phyloP scores from a whole-genome alignment of 1,140 invertebrate species.

The Drosophila mayri region DNA sequence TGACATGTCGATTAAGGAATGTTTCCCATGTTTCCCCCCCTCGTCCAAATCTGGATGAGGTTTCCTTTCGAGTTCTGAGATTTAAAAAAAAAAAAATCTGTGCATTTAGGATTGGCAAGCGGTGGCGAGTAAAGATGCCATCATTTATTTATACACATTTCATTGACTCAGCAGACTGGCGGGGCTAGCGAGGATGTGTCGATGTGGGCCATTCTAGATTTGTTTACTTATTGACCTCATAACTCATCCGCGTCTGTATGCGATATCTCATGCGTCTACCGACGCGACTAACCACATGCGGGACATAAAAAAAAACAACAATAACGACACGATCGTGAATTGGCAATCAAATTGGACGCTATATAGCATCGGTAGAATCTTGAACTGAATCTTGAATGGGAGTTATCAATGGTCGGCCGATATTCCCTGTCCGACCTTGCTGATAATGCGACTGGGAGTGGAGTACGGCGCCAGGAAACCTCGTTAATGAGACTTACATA shows the following conservation, averaged over 20 bases:
- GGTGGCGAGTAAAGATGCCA: constrained; percentile 32
- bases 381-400: constrained; percentile 71
- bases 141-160: constrained; percentile 67
- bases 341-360: constrained; percentile 22
- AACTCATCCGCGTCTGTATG: constrained; percentile 41
- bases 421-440: constrained; percentile 43
- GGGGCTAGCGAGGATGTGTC: constrained; percentile 20
- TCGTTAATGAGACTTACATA: background rate
- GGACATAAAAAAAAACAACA: constrained; percentile 26
- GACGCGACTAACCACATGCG: constrained; percentile 16
- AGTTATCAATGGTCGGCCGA: constrained; percentile 42
- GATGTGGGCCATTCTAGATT: constrained; percentile 52
- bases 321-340: constrained; percentile 34
- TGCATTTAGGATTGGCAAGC: constrained; percentile 37
- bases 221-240: constrained; percentile 76
- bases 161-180: constrained; percentile 57
- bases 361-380: constrained; percentile 30
- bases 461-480: constrained; percentile 24
- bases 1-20: constrained; percentile 48
- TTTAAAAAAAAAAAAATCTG: constrained; percentile 15
- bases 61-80: constrained; percentile 13
- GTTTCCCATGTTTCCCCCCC: constrained; percentile 9
- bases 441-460: constrained; percentile 31
- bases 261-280: constrained; percentile 18
- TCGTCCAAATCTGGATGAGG: constrained; percentile 25